Evolutionary conservation across 2,797 vertebrate species (phyloP), one percentile per base, ranked within the genome.

Genomic region (Lophotriccus pileatus): DNA sequence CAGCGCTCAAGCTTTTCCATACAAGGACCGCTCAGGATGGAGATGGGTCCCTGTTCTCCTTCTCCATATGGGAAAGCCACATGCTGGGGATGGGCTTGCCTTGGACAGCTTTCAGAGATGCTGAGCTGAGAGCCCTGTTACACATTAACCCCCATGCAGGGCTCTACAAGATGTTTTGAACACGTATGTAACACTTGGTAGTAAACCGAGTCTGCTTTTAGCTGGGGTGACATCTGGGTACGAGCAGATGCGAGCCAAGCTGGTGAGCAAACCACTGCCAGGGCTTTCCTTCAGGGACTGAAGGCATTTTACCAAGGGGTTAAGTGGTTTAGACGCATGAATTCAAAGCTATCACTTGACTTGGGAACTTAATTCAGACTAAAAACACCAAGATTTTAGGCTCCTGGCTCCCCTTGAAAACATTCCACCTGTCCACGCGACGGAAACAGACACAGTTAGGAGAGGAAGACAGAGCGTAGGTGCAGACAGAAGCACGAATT

Each of bases 101-200:
- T 93, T 95, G 92, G 85, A 68, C 69, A 72, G 59, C 75, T 59
- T 80, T 89, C 90, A 93, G 90, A 66, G 84, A 69, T 30, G 86
- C 91, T 70, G 82, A 82, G 72, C 63, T 3, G 52, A 50, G 76
- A 80, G 66, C 47, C 85, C 88, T 62, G 87, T 43, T 64, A 25
- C 36, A 32, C 81, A 89, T 78, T 92, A 86, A 62, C 23, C 80
- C 87, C 77, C n/a, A 15, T 5, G 3, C 64, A 32, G 59, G 76
- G 76, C 77, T 75, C 72, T 10, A 30, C 8, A 3, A 24, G 58
- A 55, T 1, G 4, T 69, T 92, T 20, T 14, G 60, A 79, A 80
- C 60, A 14, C 0, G 14, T 14, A 66, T 3, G 36, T 25, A 81
- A 67, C 32, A 3, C 83, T 72, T 9, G 47, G 86, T 44, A 59